Conservation (phyloP, 2,113 vertebrate species). For the Platichthys flesus region DNA sequence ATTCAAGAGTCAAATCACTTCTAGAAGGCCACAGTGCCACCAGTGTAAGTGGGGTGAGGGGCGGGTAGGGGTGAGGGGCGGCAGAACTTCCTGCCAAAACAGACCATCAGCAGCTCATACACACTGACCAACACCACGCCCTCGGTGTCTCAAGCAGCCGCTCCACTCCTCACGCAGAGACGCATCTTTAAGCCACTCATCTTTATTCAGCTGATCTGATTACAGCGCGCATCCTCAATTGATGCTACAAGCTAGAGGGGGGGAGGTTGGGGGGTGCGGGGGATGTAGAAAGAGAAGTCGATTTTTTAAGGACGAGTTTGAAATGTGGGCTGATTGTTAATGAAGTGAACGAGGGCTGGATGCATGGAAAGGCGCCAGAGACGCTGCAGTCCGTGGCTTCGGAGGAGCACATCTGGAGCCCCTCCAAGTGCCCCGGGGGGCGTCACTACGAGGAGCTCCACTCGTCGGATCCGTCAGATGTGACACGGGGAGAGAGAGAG, state of each 20-base stretch:
- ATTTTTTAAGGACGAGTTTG: conserved; percentile 54
- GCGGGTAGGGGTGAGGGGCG: conserved; percentile 13
- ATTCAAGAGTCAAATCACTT: conserved; percentile 31
- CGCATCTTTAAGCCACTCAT: conserved; percentile 63
- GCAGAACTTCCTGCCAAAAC: conserved; percentile 54
- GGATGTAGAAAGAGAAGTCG: conserved; percentile 11
- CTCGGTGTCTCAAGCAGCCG: conserved; percentile 46
- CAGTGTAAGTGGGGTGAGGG: conserved; percentile 18
- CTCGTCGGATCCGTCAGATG: conserved; percentile 39
- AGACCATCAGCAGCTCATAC: conserved; percentile 41
- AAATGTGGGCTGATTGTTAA: conserved; percentile 67
- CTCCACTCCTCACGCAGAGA: conserved; percentile 45
- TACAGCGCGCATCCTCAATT: conserved; percentile 69
- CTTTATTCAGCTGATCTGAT: conserved; percentile 70
- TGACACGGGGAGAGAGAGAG: conserved; percentile 31
- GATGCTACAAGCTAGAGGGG: conserved; percentile 41
- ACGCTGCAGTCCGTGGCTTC: conserved; percentile 42
- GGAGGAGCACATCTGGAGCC: conserved; percentile 74
- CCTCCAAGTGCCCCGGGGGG: conserved; percentile 70
- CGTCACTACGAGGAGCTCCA: conserved; percentile 53
- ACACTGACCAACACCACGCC: conserved; percentile 45
- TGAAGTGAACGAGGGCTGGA: conserved; percentile 50
- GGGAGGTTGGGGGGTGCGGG: neutral
- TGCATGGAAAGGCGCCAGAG: conserved; percentile 36
- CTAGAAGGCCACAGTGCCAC: conserved; percentile 26